A percentile compares a stretch with the other conserved stretches of the same genome.
Conservation (phyloP, 2,113 vertebrate genomes). For the Oriolus oriolus region DNA sequence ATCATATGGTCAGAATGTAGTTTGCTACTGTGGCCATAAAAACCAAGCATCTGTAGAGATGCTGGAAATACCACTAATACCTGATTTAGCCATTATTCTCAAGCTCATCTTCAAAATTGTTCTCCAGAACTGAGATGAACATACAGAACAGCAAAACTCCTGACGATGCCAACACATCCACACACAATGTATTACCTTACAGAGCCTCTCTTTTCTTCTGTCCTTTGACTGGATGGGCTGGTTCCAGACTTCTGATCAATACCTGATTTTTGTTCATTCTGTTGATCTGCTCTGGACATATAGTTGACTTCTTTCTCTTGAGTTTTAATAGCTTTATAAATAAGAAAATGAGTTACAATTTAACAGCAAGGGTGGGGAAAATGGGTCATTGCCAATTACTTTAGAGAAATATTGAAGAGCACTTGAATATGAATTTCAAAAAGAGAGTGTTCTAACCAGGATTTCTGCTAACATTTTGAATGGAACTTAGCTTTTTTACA, state of each 20-base stretch:
- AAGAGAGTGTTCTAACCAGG: neutral
- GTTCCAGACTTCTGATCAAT: neutral
- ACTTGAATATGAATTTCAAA: neutral
- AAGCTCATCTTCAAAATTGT: neutral
- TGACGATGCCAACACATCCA: neutral
- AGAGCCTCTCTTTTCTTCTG: neutral
- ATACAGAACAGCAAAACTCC: neutral
- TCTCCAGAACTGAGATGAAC: neutral
- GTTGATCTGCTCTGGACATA: neutral
- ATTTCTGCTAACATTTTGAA: neutral
- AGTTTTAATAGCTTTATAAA: neutral
- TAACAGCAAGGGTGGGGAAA: neutral
- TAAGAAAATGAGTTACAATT: neutral
- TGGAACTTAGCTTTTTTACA: neutral
- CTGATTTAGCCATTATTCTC: neutral
- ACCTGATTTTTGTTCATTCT: conserved; percentile 7
- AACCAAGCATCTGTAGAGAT: neutral
- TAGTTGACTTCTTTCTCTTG: neutral
- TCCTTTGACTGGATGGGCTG: neutral
- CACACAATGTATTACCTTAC: conserved; percentile 56
- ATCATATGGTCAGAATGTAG: neutral
- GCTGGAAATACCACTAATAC: neutral
- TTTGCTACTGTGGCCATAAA: neutral
- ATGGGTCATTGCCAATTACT: neutral
- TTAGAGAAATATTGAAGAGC: neutral